phyloP scores from a whole-genome alignment of 2,113 vertebrate genomes.

The Hippocampus mohnikei region DNA sequence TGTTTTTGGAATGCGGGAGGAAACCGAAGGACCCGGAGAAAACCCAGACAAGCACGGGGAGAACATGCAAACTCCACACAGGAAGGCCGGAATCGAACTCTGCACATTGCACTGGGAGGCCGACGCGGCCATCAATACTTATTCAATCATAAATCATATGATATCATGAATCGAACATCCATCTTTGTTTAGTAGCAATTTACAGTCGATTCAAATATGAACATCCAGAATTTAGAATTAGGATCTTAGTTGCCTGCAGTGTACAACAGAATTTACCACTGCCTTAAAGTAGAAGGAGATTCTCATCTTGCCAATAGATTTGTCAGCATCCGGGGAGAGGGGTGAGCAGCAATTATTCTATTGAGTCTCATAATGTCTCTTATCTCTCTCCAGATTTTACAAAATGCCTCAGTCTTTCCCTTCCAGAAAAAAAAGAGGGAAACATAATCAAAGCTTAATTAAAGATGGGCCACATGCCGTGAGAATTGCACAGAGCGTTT shows the following conservation, averaged over 20 bases:
- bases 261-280: background rate
- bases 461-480: constrained; percentile 9
- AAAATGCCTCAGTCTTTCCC: constrained; percentile 13
- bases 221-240: constrained; percentile 1
- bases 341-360: constrained; percentile 10
- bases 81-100: too few species aligned
- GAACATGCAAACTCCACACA: too few species aligned
- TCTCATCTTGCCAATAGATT: constrained; percentile 6
- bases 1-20: too few species aligned
- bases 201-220: background rate
- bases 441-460: constrained; percentile 32
- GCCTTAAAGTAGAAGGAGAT: background rate
- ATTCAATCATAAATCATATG: constrained; percentile 77
- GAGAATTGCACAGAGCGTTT: constrained; percentile 5
- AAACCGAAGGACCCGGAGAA: too few species aligned
- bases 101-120: too few species aligned
- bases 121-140: constrained; percentile 43
- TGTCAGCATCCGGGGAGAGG: constrained; percentile 2
- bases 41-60: too few species aligned
- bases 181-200: background rate
- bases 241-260: too few species aligned
- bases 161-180: background rate
- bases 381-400: constrained; percentile 21
- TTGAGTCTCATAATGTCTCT: constrained; percentile 24
- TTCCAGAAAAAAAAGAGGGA: constrained; percentile 19